Conservation (phyloP, 2,113 vertebrate genomes). For the Leptocoma aspasia region DNA sequence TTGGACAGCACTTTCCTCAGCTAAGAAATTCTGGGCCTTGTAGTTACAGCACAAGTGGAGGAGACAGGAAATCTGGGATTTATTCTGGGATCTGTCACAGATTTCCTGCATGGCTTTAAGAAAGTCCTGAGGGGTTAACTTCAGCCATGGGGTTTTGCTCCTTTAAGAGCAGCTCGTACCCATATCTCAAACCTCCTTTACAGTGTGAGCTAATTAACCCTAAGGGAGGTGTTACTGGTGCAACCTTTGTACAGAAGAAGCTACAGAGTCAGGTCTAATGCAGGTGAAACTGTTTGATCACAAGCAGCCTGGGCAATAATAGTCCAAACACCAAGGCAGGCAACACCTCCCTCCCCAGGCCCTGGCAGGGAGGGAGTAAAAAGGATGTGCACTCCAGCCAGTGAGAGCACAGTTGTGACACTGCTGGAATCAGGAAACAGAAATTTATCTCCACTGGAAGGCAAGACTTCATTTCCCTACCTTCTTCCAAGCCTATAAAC, state of each 20-base stretch:
- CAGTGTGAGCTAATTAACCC: background rate
- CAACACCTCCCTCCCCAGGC: background rate
- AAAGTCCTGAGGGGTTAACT: slow-evolving; percentile 25
- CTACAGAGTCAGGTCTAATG: background rate
- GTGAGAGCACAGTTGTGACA: fast-evolving
- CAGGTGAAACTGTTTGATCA: background rate
- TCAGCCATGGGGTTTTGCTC: background rate
- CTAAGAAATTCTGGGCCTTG: background rate
- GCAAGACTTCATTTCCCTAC: background rate
- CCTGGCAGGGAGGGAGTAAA: background rate
- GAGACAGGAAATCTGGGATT: slow-evolving; percentile 61
- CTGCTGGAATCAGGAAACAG: background rate
- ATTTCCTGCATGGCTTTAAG: slow-evolving; percentile 54
- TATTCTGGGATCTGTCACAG: slow-evolving; percentile 55
- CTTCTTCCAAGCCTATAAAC: background rate
- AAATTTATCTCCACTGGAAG: background rate
- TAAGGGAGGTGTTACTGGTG: background rate
- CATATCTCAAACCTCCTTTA: background rate
- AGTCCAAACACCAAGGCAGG: background rate
- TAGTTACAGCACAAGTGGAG: slow-evolving; percentile 2
- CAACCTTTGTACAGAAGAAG: background rate
- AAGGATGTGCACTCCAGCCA: background rate
- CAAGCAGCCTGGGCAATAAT: background rate
- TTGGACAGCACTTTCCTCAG: background rate
- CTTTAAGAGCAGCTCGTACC: background rate